Conservation (phyloP, 2,113 vertebrate genomes). For the Vimba vimba region DNA sequence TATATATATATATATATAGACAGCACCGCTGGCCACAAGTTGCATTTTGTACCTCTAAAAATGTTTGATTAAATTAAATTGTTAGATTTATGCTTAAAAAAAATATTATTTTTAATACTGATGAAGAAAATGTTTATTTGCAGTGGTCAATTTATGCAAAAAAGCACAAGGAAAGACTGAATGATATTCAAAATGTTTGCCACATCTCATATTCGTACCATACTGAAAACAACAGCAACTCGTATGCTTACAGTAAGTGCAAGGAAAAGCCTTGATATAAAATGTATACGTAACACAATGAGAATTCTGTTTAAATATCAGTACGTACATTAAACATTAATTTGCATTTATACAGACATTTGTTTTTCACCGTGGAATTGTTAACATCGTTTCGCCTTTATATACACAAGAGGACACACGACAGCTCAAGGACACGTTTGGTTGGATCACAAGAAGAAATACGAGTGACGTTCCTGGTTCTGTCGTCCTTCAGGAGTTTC, state of each 20-base stretch:
- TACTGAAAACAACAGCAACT: constrained; percentile 72
- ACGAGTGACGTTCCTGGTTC: constrained; percentile 62
- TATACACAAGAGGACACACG: constrained; percentile 84
- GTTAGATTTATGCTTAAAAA: not conserved
- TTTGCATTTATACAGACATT: constrained; percentile 75
- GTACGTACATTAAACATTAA: constrained; percentile 83
- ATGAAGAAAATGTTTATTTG: not conserved
- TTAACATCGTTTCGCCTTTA: constrained; percentile 74
- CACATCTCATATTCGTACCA: constrained; percentile 54
- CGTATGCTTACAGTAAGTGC: constrained; percentile 80
- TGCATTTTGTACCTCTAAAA: too few relatives aligned
- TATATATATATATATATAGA: too few relatives aligned
- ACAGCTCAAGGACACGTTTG: constrained; percentile 71
- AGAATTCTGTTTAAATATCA: constrained; percentile 88
- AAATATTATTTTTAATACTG: not conserved
- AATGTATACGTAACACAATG: constrained; percentile 82
- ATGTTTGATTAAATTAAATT: not conserved
- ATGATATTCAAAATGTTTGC: not conserved
- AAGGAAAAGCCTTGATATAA: constrained; percentile 88
- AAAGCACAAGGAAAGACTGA: not conserved
- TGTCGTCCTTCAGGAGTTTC: constrained; percentile 62
- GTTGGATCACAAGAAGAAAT: constrained; percentile 74
- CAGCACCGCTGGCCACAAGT: not conserved
- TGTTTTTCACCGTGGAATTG: constrained; percentile 58
- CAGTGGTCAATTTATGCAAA: not conserved